These are phyloP conservation scores for Paratrypauchen microcephalus DNA, from an alignment of 2,797 vertebrate species.

Conservation along the genomic window DNA sequence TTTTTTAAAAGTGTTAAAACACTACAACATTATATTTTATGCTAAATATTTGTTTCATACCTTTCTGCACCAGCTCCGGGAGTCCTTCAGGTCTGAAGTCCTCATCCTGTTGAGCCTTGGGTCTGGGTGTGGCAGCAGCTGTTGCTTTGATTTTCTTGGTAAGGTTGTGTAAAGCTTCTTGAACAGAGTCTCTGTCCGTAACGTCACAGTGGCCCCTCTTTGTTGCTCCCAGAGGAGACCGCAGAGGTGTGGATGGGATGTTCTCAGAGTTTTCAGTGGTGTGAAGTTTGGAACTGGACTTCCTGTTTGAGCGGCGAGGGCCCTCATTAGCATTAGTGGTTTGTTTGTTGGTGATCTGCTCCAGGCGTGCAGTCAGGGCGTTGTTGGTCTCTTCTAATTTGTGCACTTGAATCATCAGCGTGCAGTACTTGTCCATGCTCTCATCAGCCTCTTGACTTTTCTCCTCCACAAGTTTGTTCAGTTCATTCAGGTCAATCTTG, in stretches of 20 bases:
- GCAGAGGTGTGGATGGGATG: slow-evolving; percentile 35
- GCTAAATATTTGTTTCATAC: slow-evolving; percentile 55
- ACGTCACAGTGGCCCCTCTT: slow-evolving; percentile 74
- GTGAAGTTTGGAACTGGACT: slow-evolving; percentile 42
- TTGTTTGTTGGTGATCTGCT: slow-evolving; percentile 65
- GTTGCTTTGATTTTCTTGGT: slow-evolving; percentile 74
- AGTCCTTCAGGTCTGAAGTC: slow-evolving; percentile 80
- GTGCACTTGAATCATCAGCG: slow-evolving; percentile 81
- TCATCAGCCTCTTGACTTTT: slow-evolving; percentile 85
- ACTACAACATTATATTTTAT: neutral
- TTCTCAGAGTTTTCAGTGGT: slow-evolving; percentile 42
- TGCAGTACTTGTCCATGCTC: slow-evolving; percentile 88
- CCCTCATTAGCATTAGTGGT: neutral
- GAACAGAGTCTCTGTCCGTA: slow-evolving; percentile 56
- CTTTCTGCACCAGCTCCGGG: slow-evolving; percentile 85
- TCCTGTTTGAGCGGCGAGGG: slow-evolving; percentile 46
- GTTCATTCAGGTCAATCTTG: slow-evolving; percentile 74
- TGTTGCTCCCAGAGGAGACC: slow-evolving; percentile 40
- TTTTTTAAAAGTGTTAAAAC: neutral
- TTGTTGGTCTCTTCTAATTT: slow-evolving; percentile 86
- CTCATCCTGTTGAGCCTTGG: slow-evolving; percentile 43
- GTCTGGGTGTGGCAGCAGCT: slow-evolving; percentile 27
- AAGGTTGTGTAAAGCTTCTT: slow-evolving; percentile 73
- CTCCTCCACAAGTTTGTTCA: slow-evolving; percentile 76
- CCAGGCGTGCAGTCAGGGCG: slow-evolving; percentile 74